These are phyloP conservation scores for Epistrophella euchroma DNA, from an alignment of 2,888 invertebrate species.

Conservation along the genomic window DNA sequence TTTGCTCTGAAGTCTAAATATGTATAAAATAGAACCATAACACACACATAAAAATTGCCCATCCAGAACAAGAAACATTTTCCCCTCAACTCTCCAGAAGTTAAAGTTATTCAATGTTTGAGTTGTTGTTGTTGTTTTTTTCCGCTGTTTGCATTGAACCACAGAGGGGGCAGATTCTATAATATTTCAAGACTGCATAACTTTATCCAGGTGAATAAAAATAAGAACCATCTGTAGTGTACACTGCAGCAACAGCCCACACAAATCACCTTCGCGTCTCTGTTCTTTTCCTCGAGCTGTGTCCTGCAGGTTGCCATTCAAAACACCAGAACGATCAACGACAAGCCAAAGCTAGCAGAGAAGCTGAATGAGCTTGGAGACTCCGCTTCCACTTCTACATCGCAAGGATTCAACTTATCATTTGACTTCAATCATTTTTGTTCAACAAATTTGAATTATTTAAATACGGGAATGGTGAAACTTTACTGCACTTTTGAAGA, in stretches of 20 bases:
- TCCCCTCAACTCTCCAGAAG: conserved; percentile 45
- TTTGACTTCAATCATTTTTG: conserved; percentile 72
- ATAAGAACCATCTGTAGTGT: conserved; percentile 26
- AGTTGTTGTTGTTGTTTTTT: neutral
- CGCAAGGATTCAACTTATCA: conserved; percentile 54
- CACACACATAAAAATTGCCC: conserved; percentile 41
- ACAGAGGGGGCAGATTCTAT: neutral
- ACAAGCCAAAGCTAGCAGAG: neutral
- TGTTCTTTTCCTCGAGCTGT: neutral
- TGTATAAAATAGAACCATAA: neutral
- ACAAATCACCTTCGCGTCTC: conserved; percentile 32
- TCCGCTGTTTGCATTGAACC: conserved; percentile 1
- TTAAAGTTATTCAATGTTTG: conserved; percentile 35
- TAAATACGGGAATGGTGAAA: conserved; percentile 20
- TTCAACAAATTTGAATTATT: conserved; percentile 70
- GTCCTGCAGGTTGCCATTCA: conserved; percentile 6
- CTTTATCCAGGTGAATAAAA: conserved; percentile 57
- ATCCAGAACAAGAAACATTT: conserved; percentile 55
- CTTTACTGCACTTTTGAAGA: neutral
- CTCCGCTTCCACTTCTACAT: neutral
- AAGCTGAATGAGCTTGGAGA: conserved; percentile 29
- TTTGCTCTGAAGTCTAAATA: neutral
- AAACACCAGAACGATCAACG: neutral
- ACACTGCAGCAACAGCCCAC: conserved; percentile 3
- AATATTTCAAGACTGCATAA: conserved; percentile 39